Evolutionary conservation across 2,797 vertebrate species (phyloP).

Genomic region (Malurus leucopterus): DNA sequence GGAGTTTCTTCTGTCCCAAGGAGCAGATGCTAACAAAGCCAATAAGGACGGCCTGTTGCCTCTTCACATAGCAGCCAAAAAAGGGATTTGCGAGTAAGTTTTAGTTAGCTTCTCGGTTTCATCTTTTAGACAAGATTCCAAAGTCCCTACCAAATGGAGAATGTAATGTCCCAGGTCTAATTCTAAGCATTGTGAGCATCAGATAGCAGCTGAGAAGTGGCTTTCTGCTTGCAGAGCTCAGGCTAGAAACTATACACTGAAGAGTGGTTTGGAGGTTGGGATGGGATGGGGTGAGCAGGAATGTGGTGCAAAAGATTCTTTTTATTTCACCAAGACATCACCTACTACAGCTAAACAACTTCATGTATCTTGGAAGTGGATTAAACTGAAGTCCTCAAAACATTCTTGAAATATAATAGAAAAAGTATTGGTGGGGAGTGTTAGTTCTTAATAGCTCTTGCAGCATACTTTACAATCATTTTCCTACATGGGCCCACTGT

Average conservation of each 20-base stretch:
- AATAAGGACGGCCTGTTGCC: slow-evolving; percentile 85
- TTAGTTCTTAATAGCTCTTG: neutral
- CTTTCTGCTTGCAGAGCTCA: neutral
- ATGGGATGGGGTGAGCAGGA: neutral
- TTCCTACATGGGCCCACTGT: neutral
- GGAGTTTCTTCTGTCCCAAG: slow-evolving; percentile 82
- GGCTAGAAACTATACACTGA: neutral
- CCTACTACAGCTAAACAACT: neutral
- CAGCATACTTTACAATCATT: neutral
- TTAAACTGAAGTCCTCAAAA: neutral
- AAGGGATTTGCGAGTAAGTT: slow-evolving; percentile 83
- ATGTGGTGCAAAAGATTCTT: neutral
- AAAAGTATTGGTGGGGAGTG: neutral
- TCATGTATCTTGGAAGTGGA: neutral
- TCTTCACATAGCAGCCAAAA: slow-evolving; percentile 87
- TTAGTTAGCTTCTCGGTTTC: neutral
- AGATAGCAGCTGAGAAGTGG: neutral
- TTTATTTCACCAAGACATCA: neutral
- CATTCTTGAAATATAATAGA: neutral
- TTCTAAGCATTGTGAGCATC: neutral
- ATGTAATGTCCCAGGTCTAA: neutral
- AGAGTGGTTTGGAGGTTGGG: neutral
- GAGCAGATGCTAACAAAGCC: slow-evolving; percentile 89
- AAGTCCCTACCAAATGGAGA: neutral
- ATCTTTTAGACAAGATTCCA: neutral